Base-by-base conservation (phyloP, 2,113 vertebrate species). In the Oncorhynchus kisutch region DNA sequence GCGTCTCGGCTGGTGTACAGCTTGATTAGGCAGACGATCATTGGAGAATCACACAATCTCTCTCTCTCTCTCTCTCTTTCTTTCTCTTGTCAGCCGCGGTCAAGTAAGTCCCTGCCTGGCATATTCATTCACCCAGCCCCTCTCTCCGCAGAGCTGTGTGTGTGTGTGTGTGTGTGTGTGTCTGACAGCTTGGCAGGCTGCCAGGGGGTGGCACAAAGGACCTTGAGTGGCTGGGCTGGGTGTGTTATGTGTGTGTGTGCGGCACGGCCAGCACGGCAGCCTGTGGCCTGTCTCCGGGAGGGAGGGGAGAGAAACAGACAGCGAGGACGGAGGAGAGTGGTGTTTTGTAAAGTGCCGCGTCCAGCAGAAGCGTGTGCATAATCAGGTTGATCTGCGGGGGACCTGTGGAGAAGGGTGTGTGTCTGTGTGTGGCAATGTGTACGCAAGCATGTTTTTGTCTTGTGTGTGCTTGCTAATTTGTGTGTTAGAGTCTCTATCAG, bases 171-270 rank as follows among this genome's bases (percentile, higher is more conserved):
- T 74, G 62, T 74, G 74, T 69, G 66, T 57, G 27, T 60, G 77
- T 82, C 66, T 80, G 89, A 88, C 90, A 87, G 91, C 87, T 93
- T 96, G 96, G 95, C 95, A 85, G 84, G 78, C 82, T 92, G 96
- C 96, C 96, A 96, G 92, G 89, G 91, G 82, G 93, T 92, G 92
- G 92, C 94, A 95, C 87, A 94, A 94, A 95, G 94, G 90, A 95
- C 94, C 93, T 88, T 80, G 84, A 93, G 88, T 94, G 96, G 93
- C 94, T 95, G 94, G 94, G 94, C 95, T 16, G 49, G 11, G 20
- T 22, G 59, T 1, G 59, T 20, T 3, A 34, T 34, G 31, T 34
- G 31, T 12, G 18, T 22, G 20, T 22, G 59, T 22, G n/a, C 7
- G 59, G 96, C 95, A 95, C 95, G 94, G 96, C 95, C 84, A 86